Percentiles rank a stretch among this genome's conserved stretches.
These are phyloP conservation scores for Dysdera silvatica DNA, from an alignment of 1,140 invertebrate species.

Conservation along the genomic window DNA sequence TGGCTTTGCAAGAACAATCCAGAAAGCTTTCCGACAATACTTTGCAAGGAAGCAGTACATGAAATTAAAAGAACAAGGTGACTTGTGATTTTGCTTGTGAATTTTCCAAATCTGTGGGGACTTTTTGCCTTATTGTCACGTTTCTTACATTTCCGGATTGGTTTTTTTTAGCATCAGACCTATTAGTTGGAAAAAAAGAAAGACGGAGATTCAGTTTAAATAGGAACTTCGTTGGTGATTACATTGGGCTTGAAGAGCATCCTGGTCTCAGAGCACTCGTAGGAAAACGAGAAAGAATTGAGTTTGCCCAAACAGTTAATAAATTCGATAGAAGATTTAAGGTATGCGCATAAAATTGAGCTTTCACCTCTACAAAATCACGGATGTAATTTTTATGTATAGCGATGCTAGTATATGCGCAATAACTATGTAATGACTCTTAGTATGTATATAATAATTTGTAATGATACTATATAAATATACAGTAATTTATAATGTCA, in stretches of 20 bases:
- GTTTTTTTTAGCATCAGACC: slow-evolving; percentile 46
- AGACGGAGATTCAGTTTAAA: slow-evolving; percentile 58
- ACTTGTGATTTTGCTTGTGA: too few species aligned
- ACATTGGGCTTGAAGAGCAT: slow-evolving; percentile 60
- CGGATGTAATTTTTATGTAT: too few species aligned
- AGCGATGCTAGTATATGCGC: too few species aligned
- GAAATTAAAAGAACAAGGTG: slow-evolving; percentile 55
- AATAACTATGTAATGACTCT: too few species aligned
- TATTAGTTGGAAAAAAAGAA: slow-evolving; percentile 61
- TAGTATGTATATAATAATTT: too few species aligned
- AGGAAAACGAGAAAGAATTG: slow-evolving; percentile 58
- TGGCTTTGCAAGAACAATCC: slow-evolving; percentile 59
- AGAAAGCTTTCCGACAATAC: slow-evolving; percentile 63
- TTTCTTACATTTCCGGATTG: not conserved
- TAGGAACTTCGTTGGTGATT: slow-evolving; percentile 65
- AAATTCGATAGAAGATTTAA: slow-evolving; percentile 67
- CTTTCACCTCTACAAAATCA: too few species aligned
- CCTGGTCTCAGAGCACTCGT: slow-evolving; percentile 53
- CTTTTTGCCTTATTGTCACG: not conserved
- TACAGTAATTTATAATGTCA: too few species aligned
- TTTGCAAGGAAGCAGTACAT: slow-evolving; percentile 56
- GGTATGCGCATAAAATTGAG: too few species aligned
- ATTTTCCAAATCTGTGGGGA: too few species aligned
- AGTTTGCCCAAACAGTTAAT: slow-evolving; percentile 60
- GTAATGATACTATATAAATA: too few species aligned